Conservation (phyloP, 1,140 invertebrate species). For the Macrobrachium nipponense region DNA sequence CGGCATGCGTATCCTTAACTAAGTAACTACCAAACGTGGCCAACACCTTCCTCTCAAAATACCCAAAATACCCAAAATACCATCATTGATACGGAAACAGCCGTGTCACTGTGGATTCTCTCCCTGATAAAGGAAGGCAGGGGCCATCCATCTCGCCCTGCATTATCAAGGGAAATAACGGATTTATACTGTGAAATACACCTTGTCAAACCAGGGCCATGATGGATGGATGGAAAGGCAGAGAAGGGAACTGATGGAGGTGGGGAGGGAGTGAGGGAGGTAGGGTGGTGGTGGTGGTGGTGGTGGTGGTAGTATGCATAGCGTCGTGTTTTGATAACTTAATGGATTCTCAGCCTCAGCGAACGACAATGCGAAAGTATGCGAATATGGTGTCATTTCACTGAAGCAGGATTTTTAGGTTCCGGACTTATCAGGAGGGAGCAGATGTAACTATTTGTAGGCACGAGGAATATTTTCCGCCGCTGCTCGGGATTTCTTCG, state of each 20-base stretch:
- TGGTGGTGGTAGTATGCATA: too few relatives aligned
- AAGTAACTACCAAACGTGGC: too few relatives aligned
- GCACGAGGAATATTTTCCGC: too few relatives aligned
- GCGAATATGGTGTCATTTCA: too few relatives aligned
- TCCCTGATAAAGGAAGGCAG: conserved; percentile 4
- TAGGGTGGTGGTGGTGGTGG: not conserved
- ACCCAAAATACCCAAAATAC: conserved; percentile 7
- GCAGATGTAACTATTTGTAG: too few relatives aligned
- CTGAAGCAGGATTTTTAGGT: too few relatives aligned
- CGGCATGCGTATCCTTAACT: too few relatives aligned
- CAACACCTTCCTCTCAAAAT: not conserved
- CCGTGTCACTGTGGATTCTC: conserved; percentile 44
- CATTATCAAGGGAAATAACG: conserved; percentile 39
- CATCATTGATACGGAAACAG: conserved; percentile 29
- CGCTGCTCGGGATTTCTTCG: too few relatives aligned
- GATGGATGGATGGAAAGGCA: conserved; percentile 23
- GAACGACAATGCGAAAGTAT: too few relatives aligned
- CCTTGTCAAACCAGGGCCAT: conserved; percentile 25
- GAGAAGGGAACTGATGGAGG: conserved; percentile 13
- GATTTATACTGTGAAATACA: conserved; percentile 41
- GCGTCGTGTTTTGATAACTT: too few relatives aligned
- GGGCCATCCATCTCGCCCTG: conserved; percentile 38
- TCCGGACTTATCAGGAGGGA: too few relatives aligned
- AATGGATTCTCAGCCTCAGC: too few relatives aligned
- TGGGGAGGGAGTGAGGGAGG: not conserved